Evolutionary conservation across 2,113 vertebrate genomes (phyloP), one percentile per base, ranked within the genome.

Genomic region (Sphyrna mokarran): DNA sequence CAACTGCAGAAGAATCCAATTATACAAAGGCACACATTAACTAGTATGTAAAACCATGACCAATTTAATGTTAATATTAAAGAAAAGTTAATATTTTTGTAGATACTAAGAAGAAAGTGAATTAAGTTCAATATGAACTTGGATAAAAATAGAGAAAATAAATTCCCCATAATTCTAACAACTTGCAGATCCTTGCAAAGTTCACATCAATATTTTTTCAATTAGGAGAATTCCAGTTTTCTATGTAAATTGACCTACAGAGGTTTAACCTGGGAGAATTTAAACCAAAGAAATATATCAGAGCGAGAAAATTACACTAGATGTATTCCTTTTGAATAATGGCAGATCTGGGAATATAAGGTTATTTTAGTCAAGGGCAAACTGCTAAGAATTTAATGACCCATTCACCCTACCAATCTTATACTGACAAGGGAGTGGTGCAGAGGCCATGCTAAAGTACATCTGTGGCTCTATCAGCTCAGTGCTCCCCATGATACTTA

Each of bases 381-480:
- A n/a, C 89, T 93, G 89, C 16, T 93, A 68, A 93, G 89, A 66
- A 93, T 93, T 93, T 93, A 93, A 93, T 23, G 33, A 93, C 89
- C 61, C 33, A 68, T 93, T 93, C 61, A 93, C 16, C 18, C 61
- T 93, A 37, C 89, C 89, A 93, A 66, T 66, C 89, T 66, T 68
- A 9, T 40, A 33, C 33, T 68, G 61, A 93, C 89, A 93, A 63
- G 58, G 89, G 58, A 93, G 58, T 63, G 29, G 26, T 91, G 58
- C 87, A 91, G 33, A 10, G 89, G 61, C 58, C 61, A 66, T 66
- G n/a, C 6, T 37, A 11, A 89, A 89, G 54, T 89, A 33, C 10
- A 89, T 89, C 58, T 18, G 66, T 66, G 89, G 33, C 63, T 93
- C 58, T 66, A 66, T 66, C 66, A 93, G 20, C 89, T 9, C 61